These are phyloP conservation scores for Euleptes europaea DNA, from an alignment of 2,113 vertebrate genomes.

Conservation along the genomic window DNA sequence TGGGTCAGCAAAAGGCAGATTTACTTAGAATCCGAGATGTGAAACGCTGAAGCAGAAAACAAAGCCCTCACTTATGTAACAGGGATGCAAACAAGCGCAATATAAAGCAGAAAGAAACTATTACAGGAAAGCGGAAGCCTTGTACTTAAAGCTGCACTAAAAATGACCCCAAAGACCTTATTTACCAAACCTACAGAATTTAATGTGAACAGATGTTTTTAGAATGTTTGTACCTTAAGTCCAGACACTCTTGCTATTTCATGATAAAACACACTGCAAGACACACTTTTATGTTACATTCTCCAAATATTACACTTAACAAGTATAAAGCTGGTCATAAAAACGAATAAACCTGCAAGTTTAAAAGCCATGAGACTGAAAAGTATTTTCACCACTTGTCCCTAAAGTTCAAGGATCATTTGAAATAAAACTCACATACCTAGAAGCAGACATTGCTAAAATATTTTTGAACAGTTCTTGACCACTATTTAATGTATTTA, in stretches of 20 bases:
- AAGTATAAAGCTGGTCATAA: conserved; percentile 71
- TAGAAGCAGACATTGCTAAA: conserved; percentile 58
- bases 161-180: conserved; percentile 69
- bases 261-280: conserved; percentile 56
- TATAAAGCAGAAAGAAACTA: conserved; percentile 70
- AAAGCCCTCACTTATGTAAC: conserved; percentile 78
- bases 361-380: conserved; percentile 70
- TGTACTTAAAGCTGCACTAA: conserved; percentile 70
- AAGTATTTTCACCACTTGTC: conserved; percentile 69
- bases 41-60: conserved; percentile 71
- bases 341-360: conserved; percentile 76
- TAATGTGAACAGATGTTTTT: conserved; percentile 69
- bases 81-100: conserved; percentile 60
- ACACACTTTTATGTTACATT: conserved; percentile 68
- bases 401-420: conserved; percentile 66
- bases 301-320: conserved; percentile 77
- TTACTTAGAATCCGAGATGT: conserved; percentile 73
- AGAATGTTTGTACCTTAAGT: conserved; percentile 72
- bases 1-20: conserved; percentile 75
- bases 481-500: conserved; percentile 39
- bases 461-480: conserved; percentile 32
- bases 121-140: conserved; percentile 68
- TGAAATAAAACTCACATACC: conserved; percentile 68
- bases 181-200: conserved; percentile 61
- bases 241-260: conserved; percentile 72